A percentile compares a stretch with the other conserved stretches of the same genome.
Evolutionary conservation across 2,797 vertebrate genomes (phyloP).

Genomic region (Toxotes lorentzi): DNA sequence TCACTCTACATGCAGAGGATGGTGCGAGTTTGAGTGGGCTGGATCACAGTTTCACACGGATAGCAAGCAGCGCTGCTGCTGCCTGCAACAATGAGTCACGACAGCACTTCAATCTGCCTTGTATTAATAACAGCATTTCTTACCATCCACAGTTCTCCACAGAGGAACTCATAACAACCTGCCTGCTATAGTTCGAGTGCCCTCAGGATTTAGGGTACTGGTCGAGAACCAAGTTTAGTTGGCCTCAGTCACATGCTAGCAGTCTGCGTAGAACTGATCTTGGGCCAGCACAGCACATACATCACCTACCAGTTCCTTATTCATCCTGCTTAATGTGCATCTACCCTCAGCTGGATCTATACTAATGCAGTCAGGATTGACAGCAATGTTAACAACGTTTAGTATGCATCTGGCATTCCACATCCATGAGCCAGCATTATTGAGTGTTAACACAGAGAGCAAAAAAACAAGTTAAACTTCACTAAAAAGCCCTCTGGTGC

Average conservation of each 20-base stretch:
- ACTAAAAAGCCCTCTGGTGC: neutral
- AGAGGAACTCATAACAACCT: constrained; percentile 39
- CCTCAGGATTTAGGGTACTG: constrained; percentile 12
- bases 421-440: neutral
- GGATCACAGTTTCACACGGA: constrained; percentile 69
- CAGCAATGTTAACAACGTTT: constrained; percentile 26
- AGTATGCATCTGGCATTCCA: constrained; percentile 8
- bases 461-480: neutral
- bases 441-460: constrained; percentile 1
- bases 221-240: constrained; percentile 17
- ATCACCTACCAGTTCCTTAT: constrained; percentile 14
- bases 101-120: constrained; percentile 63
- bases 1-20: constrained; percentile 64
- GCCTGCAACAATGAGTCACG: constrained; percentile 80
- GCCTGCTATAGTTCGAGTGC: constrained; percentile 3
- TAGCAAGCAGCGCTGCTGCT: constrained; percentile 53
- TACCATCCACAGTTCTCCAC: constrained; percentile 40
- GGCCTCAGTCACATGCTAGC: constrained; percentile 7
- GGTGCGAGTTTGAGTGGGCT: constrained; percentile 75
- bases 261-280: constrained; percentile 21
- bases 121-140: constrained; percentile 57
- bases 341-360: constrained; percentile 35
- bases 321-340: constrained; percentile 5
- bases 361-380: constrained; percentile 40
- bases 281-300: constrained; percentile 24